Evolutionary conservation across 2,888 invertebrate genomes (phyloP), one percentile per base, ranked within the genome.

Genomic region (Stenodera caucasica): DNA sequence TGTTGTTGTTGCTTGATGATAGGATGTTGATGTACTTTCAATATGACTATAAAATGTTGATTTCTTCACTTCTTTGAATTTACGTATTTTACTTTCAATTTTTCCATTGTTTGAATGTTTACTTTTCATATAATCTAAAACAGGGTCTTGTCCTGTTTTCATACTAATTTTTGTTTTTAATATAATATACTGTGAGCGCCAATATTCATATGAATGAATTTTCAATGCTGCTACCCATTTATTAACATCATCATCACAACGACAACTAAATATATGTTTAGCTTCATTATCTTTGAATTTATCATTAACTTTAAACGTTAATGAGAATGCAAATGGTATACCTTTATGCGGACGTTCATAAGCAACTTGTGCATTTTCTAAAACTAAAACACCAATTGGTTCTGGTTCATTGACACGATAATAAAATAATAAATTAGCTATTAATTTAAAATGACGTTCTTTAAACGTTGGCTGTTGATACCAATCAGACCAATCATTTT

Each of bases 391-490:
- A 50, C 91, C 91, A 33, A 87, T 83, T 15, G 91, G 91, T 76
- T 86, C 86, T 30, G 70, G 64, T 52, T 85, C 84, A 78, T 86
- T 89, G 65, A 90, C 84, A 76, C 90, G 87, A 78, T 89, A 91
- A 78, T 91, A 91, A 80, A 90, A 92, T 54, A 92, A 80, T 72
- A 91, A 84, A 78, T 92, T 92, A 70, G 86, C 86, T 67, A 87
- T 84, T 58, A 92, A 79, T 72, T 90, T 89, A 79, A 91, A 92
- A 85, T 89, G 90, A 75, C 90, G 83, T 76, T 91, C 90, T 79
- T 91, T 90, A 75, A 88, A 90, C 51, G 74, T 73, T 7, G 78
- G 74, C 59, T 76, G 77, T 66, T 77, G 78, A 68, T 80, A 81
- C 78, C 78, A 79, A 59, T 79, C 78, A 0, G 77, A 77, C 79